These are phyloP conservation scores for Pipistrellus pipistrellus DNA, from an alignment of 2,797 vertebrate genomes.

Conservation along the genomic window DNA sequence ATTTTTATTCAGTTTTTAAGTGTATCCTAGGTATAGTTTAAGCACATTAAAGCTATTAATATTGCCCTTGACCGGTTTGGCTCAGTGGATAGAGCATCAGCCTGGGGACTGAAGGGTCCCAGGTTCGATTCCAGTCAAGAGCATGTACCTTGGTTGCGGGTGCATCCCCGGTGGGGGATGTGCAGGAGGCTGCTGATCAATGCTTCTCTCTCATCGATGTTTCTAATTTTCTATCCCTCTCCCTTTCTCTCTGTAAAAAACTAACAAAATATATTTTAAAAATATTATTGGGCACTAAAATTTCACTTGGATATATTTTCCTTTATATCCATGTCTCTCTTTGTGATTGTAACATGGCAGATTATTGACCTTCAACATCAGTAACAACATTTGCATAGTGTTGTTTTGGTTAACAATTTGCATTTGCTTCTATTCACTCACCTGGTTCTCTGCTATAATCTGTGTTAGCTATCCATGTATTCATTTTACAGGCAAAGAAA, in stretches of 20 bases:
- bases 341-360: background rate
- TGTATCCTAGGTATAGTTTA: background rate
- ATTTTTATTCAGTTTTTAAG: background rate
- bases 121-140: too few species aligned
- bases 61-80: background rate
- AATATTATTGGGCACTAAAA: slow-evolving; percentile 1
- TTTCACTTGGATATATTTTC: background rate
- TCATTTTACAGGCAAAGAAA: slow-evolving; percentile 11
- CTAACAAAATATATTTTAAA: too few species aligned
- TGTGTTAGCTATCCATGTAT: background rate
- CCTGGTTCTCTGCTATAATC: background rate
- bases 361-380: background rate
- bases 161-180: too few species aligned
- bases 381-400: background rate
- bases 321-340: background rate
- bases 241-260: too few species aligned
- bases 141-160: too few species aligned
- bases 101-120: too few species aligned
- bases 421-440: background rate
- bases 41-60: background rate
- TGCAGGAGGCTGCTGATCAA: too few species aligned
- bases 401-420: background rate
- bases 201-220: too few species aligned
- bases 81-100: too few species aligned
- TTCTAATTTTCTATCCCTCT: too few species aligned